These are phyloP conservation scores for Phodopus roborovskii DNA, from an alignment of 2,113 vertebrate species.

Conservation along the genomic window DNA sequence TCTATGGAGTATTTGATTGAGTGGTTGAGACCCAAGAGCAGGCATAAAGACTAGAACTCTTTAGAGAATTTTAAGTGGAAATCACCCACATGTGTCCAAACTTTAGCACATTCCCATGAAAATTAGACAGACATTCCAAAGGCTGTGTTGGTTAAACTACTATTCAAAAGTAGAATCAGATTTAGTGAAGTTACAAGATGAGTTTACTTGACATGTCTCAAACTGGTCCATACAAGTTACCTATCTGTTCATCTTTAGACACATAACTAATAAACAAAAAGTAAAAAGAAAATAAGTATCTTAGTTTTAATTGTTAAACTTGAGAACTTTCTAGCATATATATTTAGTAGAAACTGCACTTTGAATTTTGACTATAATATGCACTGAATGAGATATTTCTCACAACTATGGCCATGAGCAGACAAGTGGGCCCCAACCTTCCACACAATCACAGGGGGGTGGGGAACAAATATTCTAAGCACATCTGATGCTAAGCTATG, in stretches of 20 bases:
- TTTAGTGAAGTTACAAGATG: background rate
- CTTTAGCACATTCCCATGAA: background rate
- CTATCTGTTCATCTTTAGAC: background rate
- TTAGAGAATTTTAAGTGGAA: background rate
- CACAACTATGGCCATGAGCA: background rate
- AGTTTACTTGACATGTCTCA: background rate
- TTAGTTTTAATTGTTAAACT: background rate
- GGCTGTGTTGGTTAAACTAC: background rate
- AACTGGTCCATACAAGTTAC: background rate
- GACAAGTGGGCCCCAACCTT: background rate
- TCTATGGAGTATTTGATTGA: background rate
- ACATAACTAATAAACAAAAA: background rate
- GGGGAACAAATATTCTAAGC: background rate
- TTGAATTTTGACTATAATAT: background rate
- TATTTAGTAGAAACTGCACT: background rate
- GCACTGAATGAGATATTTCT: background rate
- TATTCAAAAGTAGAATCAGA: background rate
- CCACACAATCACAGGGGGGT: background rate
- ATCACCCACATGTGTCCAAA: background rate
- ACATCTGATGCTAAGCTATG: background rate
- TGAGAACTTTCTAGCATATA: background rate
- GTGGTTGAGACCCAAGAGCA: background rate
- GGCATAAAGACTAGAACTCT: background rate
- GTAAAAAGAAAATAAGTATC: too few species aligned
- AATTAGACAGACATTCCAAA: constrained; percentile 3